Percentiles rank a stretch among this genome's conserved stretches.
Evolutionary conservation across 2,797 vertebrate species (phyloP).

Genomic region (Otolemur crassicaudatus): DNA sequence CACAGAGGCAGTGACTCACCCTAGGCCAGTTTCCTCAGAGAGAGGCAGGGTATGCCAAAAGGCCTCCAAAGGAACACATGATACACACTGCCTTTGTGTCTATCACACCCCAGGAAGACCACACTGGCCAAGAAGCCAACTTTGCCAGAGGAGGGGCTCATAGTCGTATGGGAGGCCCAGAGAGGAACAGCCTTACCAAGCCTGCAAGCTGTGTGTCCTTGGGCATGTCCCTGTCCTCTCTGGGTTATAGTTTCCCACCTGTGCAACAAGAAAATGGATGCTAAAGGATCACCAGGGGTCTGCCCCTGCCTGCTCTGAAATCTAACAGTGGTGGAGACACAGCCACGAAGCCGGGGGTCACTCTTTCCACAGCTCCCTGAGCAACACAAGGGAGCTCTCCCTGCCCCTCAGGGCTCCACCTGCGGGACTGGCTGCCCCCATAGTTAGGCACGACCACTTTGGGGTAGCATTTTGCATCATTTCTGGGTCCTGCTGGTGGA

Average conservation of each 20-base stretch:
- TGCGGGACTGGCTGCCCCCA: neutral
- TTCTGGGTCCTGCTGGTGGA: neutral
- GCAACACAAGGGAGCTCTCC: neutral
- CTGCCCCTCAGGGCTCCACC: neutral
- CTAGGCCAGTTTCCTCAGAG: neutral
- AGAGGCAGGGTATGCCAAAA: neutral
- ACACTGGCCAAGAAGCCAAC: neutral
- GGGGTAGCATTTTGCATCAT: neutral
- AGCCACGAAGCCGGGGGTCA: neutral
- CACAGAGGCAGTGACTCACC: constrained; percentile 12
- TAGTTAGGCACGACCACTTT: neutral
- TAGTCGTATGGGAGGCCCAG: neutral
- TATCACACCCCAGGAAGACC: neutral
- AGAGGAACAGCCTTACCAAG: neutral
- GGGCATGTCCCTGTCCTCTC: neutral
- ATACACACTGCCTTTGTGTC: neutral
- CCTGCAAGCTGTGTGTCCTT: neutral
- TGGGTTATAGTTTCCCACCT: neutral
- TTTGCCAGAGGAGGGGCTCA: neutral
- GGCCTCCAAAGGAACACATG: neutral
- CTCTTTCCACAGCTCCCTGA: neutral
- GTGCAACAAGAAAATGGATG: neutral
- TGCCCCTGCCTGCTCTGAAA: neutral
- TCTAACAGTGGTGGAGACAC: neutral
- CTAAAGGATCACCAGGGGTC: neutral